Conservation (phyloP, 1,140 invertebrate species). For the Cydia strobilella region DNA sequence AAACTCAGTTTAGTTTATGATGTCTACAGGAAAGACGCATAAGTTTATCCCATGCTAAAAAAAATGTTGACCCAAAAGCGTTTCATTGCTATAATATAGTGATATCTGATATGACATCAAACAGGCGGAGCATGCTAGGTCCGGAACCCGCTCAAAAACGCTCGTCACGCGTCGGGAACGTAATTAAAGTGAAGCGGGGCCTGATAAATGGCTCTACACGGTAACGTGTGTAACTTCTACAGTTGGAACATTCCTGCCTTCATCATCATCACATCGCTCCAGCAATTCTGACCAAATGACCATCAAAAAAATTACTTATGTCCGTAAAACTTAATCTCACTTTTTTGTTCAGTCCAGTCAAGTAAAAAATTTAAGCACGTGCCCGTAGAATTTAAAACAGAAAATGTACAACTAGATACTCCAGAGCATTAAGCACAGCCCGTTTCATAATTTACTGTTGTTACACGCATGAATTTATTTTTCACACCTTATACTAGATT, state of each 20-base stretch:
- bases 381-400: background rate
- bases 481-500: too few species aligned
- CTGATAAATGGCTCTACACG: slow-evolving; percentile 8
- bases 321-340: too few species aligned
- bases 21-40: too few species aligned
- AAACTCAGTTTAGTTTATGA: too few species aligned
- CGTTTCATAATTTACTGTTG: background rate
- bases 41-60: too few species aligned
- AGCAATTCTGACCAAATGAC: too few species aligned
- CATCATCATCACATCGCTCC: too few species aligned
- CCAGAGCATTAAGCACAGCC: background rate
- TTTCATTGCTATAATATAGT: too few species aligned
- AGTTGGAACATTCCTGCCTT: background rate
- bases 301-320: too few species aligned
- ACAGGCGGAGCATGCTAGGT: background rate
- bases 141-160: background rate
- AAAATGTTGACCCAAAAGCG: too few species aligned
- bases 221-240: slow-evolving; percentile 5
- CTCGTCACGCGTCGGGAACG: background rate
- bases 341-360: background rate
- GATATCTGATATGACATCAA: too few species aligned
- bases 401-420: background rate
- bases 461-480: background rate
- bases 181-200: background rate
- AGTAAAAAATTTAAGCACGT: background rate